These are phyloP conservation scores for Aplysia californica DNA, from an alignment of 1,140 invertebrate species.

Conservation along the genomic window DNA sequence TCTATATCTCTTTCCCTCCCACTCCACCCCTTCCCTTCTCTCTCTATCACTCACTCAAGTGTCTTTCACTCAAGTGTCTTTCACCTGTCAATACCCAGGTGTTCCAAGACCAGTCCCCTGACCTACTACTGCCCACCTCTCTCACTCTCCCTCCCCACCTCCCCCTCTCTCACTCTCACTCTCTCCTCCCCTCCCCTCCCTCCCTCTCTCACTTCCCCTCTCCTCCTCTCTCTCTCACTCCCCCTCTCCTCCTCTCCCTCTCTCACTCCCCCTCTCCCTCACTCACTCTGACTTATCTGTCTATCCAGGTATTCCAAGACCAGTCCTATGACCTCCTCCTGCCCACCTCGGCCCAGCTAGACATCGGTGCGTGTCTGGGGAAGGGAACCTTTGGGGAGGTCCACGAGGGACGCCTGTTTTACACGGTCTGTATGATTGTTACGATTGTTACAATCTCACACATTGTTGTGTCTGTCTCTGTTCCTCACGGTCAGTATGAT, in stretches of 20 bases:
- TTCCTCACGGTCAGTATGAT: too few species aligned
- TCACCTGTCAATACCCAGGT: background rate
- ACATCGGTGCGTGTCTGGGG: conserved; percentile 84
- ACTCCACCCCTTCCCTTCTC: background rate
- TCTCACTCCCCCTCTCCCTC: background rate
- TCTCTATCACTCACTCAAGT: background rate
- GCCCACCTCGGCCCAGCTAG: conserved; percentile 79
- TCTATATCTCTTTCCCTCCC: background rate
- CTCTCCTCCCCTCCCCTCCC: background rate
- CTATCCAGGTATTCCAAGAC: conserved; percentile 83
- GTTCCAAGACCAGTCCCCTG: background rate
- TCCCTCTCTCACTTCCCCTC: background rate
- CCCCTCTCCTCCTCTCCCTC: background rate
- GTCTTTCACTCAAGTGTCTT: background rate
- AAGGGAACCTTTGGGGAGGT: conserved; percentile 98
- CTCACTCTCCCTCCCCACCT: background rate
- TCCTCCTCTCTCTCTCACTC: background rate
- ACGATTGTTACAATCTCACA: too few species aligned
- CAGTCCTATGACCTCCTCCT: conserved; percentile 84
- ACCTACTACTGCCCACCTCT: background rate
- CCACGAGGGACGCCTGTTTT: conserved; percentile 77
- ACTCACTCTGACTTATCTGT: background rate
- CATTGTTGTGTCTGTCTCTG: too few species aligned
- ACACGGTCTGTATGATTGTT: too few species aligned
- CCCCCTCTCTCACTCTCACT: background rate